These are phyloP conservation scores for Pinctada fucata DNA, from an alignment of 2,888 invertebrate species.

Conservation along the genomic window DNA sequence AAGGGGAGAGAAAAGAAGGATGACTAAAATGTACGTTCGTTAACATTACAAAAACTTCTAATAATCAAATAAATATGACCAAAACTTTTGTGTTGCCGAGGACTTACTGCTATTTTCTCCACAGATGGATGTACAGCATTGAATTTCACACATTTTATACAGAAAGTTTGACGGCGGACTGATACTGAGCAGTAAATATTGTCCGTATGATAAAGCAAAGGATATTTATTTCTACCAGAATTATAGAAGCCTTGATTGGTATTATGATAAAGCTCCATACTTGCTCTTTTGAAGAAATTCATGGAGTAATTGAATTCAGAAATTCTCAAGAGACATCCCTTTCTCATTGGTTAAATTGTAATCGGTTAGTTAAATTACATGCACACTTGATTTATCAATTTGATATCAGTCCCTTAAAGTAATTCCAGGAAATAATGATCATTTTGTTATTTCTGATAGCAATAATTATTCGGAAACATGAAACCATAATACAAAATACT, in stretches of 20 bases:
- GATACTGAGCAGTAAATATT: too few relatives aligned
- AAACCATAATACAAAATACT: conserved; percentile 46
- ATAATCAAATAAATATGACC: too few relatives aligned
- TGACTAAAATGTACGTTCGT: too few relatives aligned
- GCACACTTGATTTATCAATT: conserved; percentile 40
- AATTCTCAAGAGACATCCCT: conserved; percentile 12
- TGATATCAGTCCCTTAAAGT: conserved; percentile 41
- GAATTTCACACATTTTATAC: too few relatives aligned
- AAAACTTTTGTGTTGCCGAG: too few relatives aligned
- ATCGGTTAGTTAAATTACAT: conserved; percentile 43
- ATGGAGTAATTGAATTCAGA: background rate
- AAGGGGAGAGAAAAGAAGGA: too few relatives aligned
- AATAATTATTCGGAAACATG: conserved; percentile 53
- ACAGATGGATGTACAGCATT: too few relatives aligned
- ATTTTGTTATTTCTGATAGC: conserved; percentile 40
- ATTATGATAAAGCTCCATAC: background rate
- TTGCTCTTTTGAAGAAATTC: conserved; percentile 11
- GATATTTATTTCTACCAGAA: too few relatives aligned
- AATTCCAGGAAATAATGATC: conserved; percentile 41
- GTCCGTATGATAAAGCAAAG: too few relatives aligned
- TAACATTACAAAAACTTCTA: too few relatives aligned
- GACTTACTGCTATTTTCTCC: too few relatives aligned
- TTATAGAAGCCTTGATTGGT: background rate
- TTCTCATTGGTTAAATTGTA: conserved; percentile 34
- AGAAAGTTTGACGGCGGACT: too few relatives aligned